A percentile compares a stretch with the other conserved stretches of the same genome.
Conservation (phyloP, 23 tunicate species). For the Diplosoma virens region DNA sequence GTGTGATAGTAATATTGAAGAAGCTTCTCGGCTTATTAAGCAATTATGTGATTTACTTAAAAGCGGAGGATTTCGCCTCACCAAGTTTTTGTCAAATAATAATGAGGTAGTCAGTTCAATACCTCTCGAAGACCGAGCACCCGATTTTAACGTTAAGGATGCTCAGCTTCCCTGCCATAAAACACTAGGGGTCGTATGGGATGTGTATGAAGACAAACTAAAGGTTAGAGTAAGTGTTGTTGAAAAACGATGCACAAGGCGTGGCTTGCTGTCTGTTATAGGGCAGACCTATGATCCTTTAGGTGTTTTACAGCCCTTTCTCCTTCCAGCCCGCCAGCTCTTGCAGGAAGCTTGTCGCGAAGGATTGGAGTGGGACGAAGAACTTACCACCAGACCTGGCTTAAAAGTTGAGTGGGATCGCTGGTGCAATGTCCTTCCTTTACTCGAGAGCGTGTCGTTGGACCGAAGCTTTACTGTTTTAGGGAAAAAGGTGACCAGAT, state of each 20-base stretch:
- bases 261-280: not conserved
- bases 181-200: no score
- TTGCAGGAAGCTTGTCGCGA: not conserved
- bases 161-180: no score
- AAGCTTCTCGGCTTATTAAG: no score
- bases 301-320: conserved; percentile 10
- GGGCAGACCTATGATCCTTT: conserved; percentile 6
- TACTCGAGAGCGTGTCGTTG: not conserved
- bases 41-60: no score
- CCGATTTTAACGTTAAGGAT: no score
- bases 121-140: no score
- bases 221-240: no score
- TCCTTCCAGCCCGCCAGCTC: not conserved
- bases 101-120: no score
- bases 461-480: not conserved
- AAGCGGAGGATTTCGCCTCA: no score
- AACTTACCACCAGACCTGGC: not conserved
- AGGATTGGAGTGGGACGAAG: not conserved
- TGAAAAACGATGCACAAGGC: not conserved
- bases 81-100: no score
- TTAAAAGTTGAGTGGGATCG: not conserved
- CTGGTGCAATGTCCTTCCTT: not conserved
- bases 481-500: not conserved
- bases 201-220: no score
- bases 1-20: no score